Base-by-base conservation (phyloP, 2,113 vertebrate genomes). In the Coracopsis vasa region DNA sequence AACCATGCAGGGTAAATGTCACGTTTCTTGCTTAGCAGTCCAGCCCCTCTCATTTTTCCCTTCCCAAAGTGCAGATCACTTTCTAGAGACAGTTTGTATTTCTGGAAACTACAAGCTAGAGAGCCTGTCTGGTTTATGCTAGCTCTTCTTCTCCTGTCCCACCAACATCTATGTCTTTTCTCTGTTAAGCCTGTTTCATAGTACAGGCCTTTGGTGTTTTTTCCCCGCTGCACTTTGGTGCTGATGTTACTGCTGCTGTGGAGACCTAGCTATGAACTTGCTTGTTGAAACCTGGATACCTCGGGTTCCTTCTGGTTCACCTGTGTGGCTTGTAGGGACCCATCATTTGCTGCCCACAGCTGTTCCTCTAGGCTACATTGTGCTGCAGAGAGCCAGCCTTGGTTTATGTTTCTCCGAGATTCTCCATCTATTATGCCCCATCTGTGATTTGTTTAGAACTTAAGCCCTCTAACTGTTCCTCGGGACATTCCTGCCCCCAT, bases 391-490 rank as follows among this genome's bases (percentile, higher is more conserved):
- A 66, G 58, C 48, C 41, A 16, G 0, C 53, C 53, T 35, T 50
- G 27, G 23, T 91, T 91, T 89, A 56, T 90, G 5, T 89, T 81
- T 89, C 72, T 93, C 62, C 0, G 1, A 80, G 75, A 67, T 86
- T 79, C 35, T 71, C 37, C 14, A 16, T 75, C 62, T 90, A 15
- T 61, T 91, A 25, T 11, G 21, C n/a, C 50, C 29, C 1, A 0
- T 81, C 66, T 90, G 39, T 74, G 69, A 84, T 94, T 78, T 80
- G 35, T 47, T 93, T 92, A 94, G 74, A 92, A 81, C 41, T 81
- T 85, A 47, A 91, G 72, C 77, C 93, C 89, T 92, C 42, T 21
- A 91, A 71, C 86, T 73, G 54, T 61, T 67, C 95, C 91, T 91
- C 51, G 20, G 91, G 91, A 92, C 92, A 92, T 84, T 91, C 56